Percentiles rank a stretch among this genome's conserved stretches.
phyloP scores from a whole-genome alignment of 2,113 vertebrate genomes.

The Arothron firmamentum region DNA sequence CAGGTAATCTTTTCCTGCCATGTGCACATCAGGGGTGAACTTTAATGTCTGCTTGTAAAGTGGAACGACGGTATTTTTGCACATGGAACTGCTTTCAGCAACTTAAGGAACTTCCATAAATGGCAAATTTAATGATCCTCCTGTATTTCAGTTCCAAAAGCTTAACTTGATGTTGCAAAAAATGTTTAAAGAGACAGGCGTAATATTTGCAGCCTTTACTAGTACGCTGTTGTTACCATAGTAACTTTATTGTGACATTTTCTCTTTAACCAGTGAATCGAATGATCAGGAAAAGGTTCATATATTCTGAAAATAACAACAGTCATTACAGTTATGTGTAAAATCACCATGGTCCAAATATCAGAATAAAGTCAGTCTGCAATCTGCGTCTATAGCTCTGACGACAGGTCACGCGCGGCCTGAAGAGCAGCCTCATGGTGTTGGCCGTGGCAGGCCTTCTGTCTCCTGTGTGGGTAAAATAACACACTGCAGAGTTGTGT shows the following conservation, averaged over 20 bases:
- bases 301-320: no score
- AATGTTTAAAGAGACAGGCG: neutral
- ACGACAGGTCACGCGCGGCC: neutral
- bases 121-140: slow-evolving; percentile 50
- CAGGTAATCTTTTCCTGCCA: slow-evolving; percentile 42
- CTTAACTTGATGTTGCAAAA: slow-evolving; percentile 27
- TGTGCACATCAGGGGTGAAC: slow-evolving; percentile 31
- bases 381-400: neutral
- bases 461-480: slow-evolving; percentile 37
- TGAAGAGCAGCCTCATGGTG: slow-evolving; percentile 7
- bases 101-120: slow-evolving; percentile 54
- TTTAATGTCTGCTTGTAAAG: slow-evolving; percentile 60
- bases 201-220: slow-evolving; percentile 4
- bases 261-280: neutral
- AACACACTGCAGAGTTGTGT: slow-evolving; percentile 19
- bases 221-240: neutral
- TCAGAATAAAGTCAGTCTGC: slow-evolving; percentile 1
- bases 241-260: neutral
- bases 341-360: slow-evolving; percentile 2
- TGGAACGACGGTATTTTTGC: slow-evolving; percentile 55
- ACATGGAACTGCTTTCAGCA: slow-evolving; percentile 36
- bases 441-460: slow-evolving; percentile 7
- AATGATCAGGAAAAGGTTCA: slow-evolving; percentile 1
- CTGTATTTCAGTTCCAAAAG: slow-evolving; percentile 14
- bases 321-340: neutral